Evolutionary conservation across 2,888 invertebrate species (phyloP).

Genomic region (Diogma glabrata): DNA sequence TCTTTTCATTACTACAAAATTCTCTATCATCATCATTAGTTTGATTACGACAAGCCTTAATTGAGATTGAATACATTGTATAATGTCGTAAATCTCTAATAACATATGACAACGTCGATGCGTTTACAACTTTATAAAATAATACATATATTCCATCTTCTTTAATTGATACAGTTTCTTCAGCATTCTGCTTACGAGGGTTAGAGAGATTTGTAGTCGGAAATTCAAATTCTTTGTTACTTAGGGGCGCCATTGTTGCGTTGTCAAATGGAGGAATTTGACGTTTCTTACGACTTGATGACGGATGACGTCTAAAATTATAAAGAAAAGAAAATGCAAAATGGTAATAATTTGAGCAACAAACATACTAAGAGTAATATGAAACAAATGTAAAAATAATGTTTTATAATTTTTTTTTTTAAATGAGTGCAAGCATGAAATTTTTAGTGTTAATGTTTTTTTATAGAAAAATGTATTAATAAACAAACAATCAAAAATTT

Average conservation of each 20-base stretch:
- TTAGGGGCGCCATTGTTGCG: neutral
- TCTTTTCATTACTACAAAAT: conserved; percentile 42
- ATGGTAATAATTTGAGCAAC: too few relatives aligned
- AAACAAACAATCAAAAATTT: too few relatives aligned
- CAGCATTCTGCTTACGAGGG: neutral
- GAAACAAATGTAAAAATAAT: too few relatives aligned
- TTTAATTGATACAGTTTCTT: conserved; percentile 29
- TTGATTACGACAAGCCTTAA: conserved; percentile 64
- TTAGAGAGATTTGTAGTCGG: conserved; percentile 1
- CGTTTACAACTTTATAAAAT: conserved; percentile 24
- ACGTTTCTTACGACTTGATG: neutral
- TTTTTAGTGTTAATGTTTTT: too few relatives aligned
- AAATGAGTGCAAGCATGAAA: too few relatives aligned
- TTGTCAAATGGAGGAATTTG: conserved; percentile 4
- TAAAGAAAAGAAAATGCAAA: too few relatives aligned
- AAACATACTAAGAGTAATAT: too few relatives aligned
- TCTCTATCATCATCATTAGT: conserved; percentile 27
- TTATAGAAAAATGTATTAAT: too few relatives aligned
- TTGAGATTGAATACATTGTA: conserved; percentile 60
- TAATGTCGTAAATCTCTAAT: conserved; percentile 61
- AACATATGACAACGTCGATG: conserved; percentile 37
- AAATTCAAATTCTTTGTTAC: neutral
- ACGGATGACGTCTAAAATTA: neutral
- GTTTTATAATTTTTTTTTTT: too few relatives aligned
- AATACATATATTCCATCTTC: conserved; percentile 22